phyloP scores from a whole-genome alignment of 2,888 invertebrate species.

The Drosophila bunnanda region DNA sequence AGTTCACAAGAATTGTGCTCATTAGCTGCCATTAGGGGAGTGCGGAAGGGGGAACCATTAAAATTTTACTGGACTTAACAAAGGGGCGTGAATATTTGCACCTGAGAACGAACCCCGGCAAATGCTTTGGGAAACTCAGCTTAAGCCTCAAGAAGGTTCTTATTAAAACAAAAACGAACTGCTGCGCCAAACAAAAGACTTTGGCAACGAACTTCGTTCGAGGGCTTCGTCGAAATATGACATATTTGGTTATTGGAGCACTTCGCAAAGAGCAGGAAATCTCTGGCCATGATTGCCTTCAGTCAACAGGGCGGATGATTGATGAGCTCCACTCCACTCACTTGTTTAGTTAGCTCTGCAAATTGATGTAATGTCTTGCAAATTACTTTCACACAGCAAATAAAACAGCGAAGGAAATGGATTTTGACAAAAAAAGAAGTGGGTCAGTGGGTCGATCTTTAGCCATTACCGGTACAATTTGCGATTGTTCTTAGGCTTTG shows the following conservation, averaged over 20 bases:
- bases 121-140: slow-evolving; percentile 7
- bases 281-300: slow-evolving; percentile 51
- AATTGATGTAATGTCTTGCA: slow-evolving; percentile 67
- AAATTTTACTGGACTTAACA: slow-evolving; percentile 20
- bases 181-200: slow-evolving; percentile 57
- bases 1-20: slow-evolving; percentile 49
- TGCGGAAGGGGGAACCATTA: slow-evolving; percentile 8
- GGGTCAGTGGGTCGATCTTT: slow-evolving; percentile 50
- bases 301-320: slow-evolving; percentile 46
- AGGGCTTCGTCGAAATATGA: slow-evolving; percentile 45
- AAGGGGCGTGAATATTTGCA: slow-evolving; percentile 51
- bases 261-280: slow-evolving; percentile 57
- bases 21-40: slow-evolving; percentile 24
- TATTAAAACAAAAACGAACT: slow-evolving; percentile 49
- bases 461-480: slow-evolving; percentile 61
- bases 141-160: slow-evolving; percentile 1
- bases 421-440: slow-evolving; percentile 33
- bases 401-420: slow-evolving; percentile 33
- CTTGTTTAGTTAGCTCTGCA: slow-evolving; percentile 35
- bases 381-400: slow-evolving; percentile 46
- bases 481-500: slow-evolving; percentile 40
- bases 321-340: slow-evolving; percentile 50
- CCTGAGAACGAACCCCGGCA: slow-evolving; percentile 28
- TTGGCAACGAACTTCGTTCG: slow-evolving; percentile 53
- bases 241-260: slow-evolving; percentile 71